Conservation (phyloP, 2,113 vertebrate genomes). For the Scolopax mira region DNA sequence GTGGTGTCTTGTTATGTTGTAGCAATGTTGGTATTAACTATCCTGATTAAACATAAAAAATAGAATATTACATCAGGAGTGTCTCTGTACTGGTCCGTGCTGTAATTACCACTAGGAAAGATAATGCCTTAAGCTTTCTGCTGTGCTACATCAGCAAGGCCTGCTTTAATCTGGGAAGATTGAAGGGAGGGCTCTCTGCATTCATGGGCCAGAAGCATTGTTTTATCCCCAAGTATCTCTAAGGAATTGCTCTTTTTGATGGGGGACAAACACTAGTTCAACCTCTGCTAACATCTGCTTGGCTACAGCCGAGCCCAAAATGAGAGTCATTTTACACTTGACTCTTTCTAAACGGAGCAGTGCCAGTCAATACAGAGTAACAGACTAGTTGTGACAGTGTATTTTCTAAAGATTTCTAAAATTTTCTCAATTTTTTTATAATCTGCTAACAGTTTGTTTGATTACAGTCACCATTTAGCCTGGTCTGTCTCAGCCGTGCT, state of each 20-base stretch:
- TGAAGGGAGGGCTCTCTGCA: neutral
- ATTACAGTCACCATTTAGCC: accelerated
- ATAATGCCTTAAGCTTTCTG: neutral
- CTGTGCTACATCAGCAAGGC: neutral
- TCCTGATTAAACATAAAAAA: neutral
- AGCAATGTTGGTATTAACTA: neutral
- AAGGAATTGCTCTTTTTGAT: accelerated
- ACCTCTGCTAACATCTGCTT: neutral
- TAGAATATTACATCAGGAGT: neutral
- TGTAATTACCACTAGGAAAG: neutral
- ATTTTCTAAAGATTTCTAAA: no score
- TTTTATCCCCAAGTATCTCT: neutral
- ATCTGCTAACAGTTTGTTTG: neutral
- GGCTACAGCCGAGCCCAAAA: accelerated
- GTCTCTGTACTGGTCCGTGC: neutral
- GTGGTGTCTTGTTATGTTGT: neutral
- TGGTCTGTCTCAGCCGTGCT: accelerated
- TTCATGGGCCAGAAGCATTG: neutral
- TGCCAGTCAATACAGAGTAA: accelerated
- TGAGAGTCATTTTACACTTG: neutral
- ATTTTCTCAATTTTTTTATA: accelerated
- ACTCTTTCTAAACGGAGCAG: neutral
- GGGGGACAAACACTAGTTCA: neutral
- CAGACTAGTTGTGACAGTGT: accelerated
- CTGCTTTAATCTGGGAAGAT: neutral